Evolutionary conservation across 2,888 invertebrate genomes (phyloP).

Genomic region (Nomada fucata): DNA sequence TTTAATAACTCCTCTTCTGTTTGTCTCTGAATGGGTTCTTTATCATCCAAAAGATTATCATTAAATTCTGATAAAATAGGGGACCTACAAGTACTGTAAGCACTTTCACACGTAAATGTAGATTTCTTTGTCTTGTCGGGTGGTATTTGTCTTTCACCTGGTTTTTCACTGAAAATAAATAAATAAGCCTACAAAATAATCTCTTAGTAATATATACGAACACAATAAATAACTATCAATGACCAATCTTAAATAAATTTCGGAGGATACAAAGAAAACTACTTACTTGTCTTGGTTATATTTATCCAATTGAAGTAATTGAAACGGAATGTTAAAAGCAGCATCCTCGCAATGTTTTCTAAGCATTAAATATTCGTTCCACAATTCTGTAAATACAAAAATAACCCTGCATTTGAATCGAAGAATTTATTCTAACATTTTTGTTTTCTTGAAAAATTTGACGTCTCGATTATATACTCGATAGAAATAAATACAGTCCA

Average conservation of each 20-base stretch:
- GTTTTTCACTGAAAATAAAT: constrained; percentile 14
- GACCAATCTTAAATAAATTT: not conserved
- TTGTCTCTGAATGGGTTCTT: not conserved
- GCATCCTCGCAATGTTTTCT: constrained; percentile 40
- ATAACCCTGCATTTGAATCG: constrained; percentile 3
- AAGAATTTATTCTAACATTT: not conserved
- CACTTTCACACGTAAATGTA: not conserved
- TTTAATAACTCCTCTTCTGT: not conserved
- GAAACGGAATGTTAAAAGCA: constrained; percentile 23
- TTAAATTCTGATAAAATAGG: not conserved
- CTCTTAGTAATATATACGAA: not conserved
- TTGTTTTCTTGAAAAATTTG: not conserved
- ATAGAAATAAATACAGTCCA: not conserved
- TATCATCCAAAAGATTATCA: not conserved
- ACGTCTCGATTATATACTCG: not conserved
- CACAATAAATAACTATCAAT: not conserved
- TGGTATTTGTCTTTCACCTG: not conserved
- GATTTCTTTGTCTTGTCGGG: not conserved
- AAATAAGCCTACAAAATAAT: not conserved
- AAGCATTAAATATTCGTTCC: constrained; percentile 64
- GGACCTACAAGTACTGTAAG: not conserved
- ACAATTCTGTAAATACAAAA: constrained; percentile 67
- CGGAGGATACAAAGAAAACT: too few species aligned
- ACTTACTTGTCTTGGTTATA: constrained; percentile 39
- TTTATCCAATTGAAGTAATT: constrained; percentile 14